Conservation (phyloP, 2,888 invertebrate species). For the Carcina quercana region DNA sequence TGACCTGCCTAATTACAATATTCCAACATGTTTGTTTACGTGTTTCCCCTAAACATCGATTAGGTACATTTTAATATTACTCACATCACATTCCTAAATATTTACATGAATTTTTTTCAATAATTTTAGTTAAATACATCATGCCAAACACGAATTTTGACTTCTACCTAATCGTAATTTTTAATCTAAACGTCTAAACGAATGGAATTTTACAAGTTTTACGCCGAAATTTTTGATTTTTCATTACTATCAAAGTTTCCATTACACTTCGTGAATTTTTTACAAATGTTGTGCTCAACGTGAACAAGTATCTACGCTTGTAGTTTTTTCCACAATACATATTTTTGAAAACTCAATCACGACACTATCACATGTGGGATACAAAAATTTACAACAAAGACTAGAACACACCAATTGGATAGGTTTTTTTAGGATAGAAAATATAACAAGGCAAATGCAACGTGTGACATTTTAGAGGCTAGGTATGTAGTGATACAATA, state of each 20-base stretch:
- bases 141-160: conserved; percentile 68
- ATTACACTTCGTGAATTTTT: conserved; percentile 37
- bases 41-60: conserved; percentile 51
- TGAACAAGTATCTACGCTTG: conserved; percentile 33
- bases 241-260: conserved; percentile 29
- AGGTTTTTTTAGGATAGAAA: conserved; percentile 10
- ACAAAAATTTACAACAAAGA: conserved; percentile 46
- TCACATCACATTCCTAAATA: conserved; percentile 66
- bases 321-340: conserved; percentile 32
- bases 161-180: conserved; percentile 52
- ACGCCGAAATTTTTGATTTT: conserved; percentile 36
- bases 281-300: conserved; percentile 24
- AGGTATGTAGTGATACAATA: conserved; percentile 39
- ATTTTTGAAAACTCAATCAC: conserved; percentile 19
- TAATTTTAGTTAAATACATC: conserved; percentile 44
- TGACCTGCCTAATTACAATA: conserved; percentile 7
- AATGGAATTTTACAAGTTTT: conserved; percentile 57
- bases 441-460: conserved; percentile 57
- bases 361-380: conserved; percentile 25
- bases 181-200: conserved; percentile 50
- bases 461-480: conserved; percentile 58
- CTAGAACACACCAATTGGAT: conserved; percentile 66
- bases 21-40: conserved; percentile 12
- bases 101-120: conserved; percentile 45
- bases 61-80: conserved; percentile 52